Percentiles rank a stretch among this genome's conserved stretches.
Evolutionary conservation across 2,888 invertebrate species (phyloP).

Genomic region (Quadroppia sp.): DNA sequence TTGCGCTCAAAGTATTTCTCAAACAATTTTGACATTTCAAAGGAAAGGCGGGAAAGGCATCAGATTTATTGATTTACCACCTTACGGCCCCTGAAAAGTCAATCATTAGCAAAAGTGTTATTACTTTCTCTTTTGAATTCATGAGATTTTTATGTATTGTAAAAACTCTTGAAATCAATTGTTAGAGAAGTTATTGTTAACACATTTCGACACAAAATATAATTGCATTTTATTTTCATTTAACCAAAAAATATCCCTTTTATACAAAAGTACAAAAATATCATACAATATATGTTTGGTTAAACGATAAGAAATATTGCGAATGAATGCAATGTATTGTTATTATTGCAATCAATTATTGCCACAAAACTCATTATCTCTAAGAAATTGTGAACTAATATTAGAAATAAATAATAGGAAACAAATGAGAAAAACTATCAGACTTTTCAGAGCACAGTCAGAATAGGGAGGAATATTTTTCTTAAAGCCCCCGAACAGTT

Average conservation of each 20-base stretch:
- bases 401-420: slow-evolving; percentile 17
- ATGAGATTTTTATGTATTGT: not conserved
- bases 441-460: no score
- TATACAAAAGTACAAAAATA: no score
- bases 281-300: no score
- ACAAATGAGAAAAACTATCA: slow-evolving; percentile 22
- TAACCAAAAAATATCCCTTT: no score
- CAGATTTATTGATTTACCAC: not conserved
- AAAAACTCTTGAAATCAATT: no score
- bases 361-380: not conserved
- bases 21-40: not conserved
- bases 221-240: no score
- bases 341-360: slow-evolving; percentile 3
- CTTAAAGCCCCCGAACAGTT: slow-evolving; percentile 2
- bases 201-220: no score
- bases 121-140: not conserved
- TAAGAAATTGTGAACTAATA: slow-evolving; percentile 9
- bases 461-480: not conserved
- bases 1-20: not conserved
- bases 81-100: not conserved
- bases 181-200: no score
- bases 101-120: slow-evolving; percentile 5
- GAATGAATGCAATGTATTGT: no score
- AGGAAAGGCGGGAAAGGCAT: slow-evolving; percentile 5
- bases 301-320: no score